phyloP scores from a whole-genome alignment of 2,113 vertebrate genomes.

The Alouatta palliata region DNA sequence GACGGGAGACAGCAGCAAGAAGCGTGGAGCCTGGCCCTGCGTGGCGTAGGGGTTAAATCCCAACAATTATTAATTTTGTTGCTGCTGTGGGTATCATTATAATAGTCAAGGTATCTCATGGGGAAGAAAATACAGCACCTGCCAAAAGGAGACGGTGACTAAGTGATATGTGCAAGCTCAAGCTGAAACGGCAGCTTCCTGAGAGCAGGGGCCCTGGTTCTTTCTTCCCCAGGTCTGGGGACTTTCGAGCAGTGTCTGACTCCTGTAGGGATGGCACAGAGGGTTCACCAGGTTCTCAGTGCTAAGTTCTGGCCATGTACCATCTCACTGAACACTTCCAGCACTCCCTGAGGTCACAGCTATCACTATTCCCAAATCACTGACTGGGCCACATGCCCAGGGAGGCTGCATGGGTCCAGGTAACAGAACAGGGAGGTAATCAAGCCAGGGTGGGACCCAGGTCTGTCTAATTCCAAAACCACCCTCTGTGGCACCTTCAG shows the following conservation, averaged over 20 bases:
- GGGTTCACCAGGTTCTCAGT: background rate
- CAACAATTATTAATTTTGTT: too few species aligned
- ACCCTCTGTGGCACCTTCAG: background rate
- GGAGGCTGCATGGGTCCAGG: background rate
- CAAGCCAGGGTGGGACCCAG: background rate
- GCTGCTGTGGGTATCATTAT: background rate
- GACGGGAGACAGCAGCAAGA: background rate
- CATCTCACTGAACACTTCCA: background rate
- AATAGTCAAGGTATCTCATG: background rate
- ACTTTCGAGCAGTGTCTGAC: accelerated
- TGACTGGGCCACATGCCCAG: background rate
- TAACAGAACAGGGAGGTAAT: background rate
- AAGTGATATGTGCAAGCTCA: accelerated
- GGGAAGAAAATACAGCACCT: background rate
- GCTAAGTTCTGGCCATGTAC: background rate
- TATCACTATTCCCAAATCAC: background rate
- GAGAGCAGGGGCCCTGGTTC: background rate
- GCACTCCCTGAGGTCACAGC: background rate
- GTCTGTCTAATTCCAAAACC: background rate
- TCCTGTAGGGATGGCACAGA: accelerated
- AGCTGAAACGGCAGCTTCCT: accelerated
- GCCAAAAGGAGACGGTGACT: background rate
- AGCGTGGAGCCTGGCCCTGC: background rate
- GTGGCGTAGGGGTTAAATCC: accelerated
- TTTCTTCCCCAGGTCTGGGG: background rate